phyloP scores from a whole-genome alignment of 1,140 invertebrate species.

The Asbolus verrucosus region DNA sequence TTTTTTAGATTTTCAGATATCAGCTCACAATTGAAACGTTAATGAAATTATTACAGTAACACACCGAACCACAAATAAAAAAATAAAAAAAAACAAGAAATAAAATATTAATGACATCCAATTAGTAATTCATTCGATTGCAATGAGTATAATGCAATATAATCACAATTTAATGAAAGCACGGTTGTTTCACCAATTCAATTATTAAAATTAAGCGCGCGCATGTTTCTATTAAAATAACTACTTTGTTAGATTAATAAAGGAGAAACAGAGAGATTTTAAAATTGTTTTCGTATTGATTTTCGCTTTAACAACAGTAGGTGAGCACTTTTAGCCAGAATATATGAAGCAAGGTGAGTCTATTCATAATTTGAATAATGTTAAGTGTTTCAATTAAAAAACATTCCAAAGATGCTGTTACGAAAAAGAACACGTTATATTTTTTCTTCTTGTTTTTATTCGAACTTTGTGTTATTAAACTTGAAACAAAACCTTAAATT shows the following conservation, averaged over 20 bases:
- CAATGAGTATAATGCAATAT: neutral
- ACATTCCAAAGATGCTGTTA: slow-evolving; percentile 13
- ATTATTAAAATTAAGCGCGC: slow-evolving; percentile 32
- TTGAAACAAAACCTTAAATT: slow-evolving; percentile 12
- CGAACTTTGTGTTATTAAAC: slow-evolving; percentile 8
- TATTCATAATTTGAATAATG: slow-evolving; percentile 28
- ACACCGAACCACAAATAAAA: slow-evolving; percentile 9
- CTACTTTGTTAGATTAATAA: slow-evolving; percentile 35
- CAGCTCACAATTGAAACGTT: slow-evolving; percentile 34
- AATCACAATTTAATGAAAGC: neutral
- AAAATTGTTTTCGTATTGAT: slow-evolving; percentile 39
- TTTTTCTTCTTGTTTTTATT: too few relatives aligned
- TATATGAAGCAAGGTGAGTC: slow-evolving; percentile 26
- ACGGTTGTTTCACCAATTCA: slow-evolving; percentile 16
- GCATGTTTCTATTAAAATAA: slow-evolving; percentile 24
- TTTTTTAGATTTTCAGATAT: slow-evolving; percentile 22
- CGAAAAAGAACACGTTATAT: too few relatives aligned
- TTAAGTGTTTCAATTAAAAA: slow-evolving; percentile 15
- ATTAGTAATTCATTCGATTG: neutral
- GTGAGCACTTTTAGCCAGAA: slow-evolving; percentile 31
- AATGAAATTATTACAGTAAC: slow-evolving; percentile 20
- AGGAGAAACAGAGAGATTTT: slow-evolving; percentile 37
- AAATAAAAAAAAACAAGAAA: slow-evolving; percentile 8
- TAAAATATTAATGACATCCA: neutral
- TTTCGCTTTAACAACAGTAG: slow-evolving; percentile 33